A percentile compares a stretch with the other conserved stretches of the same genome.
Conservation (phyloP, 2,888 invertebrate genomes). For the Agrochola litura region DNA sequence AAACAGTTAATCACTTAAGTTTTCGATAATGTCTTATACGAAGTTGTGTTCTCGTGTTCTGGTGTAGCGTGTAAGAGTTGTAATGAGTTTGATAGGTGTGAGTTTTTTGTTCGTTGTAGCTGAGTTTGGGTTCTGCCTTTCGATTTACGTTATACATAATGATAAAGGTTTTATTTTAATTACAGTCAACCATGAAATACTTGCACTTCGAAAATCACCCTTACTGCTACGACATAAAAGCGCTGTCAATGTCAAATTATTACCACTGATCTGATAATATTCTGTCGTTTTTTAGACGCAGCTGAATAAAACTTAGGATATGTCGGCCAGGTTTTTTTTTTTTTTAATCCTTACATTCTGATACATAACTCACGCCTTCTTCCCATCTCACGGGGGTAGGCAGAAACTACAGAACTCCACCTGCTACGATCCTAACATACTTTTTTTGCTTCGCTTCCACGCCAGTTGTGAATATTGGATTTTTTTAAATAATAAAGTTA, state of each 20-base stretch:
- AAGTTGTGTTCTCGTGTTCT: slow-evolving; percentile 58
- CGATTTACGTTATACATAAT: neutral
- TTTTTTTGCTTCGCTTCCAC: too few relatives aligned
- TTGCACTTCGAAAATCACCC: neutral
- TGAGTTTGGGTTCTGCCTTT: neutral
- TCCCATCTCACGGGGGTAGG: too few relatives aligned
- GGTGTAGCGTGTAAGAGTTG: slow-evolving; percentile 51
- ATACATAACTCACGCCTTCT: too few relatives aligned
- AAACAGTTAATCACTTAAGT: slow-evolving; percentile 86
- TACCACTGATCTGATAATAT: neutral
- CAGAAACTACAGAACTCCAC: too few relatives aligned
- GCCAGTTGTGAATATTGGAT: too few relatives aligned
- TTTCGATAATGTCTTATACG: slow-evolving; percentile 80
- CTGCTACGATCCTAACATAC: too few relatives aligned
- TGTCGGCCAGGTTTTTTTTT: too few relatives aligned
- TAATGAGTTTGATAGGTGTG: slow-evolving; percentile 60
- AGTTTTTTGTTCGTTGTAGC: slow-evolving; percentile 28
- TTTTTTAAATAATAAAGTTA: neutral
- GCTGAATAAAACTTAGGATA: neutral
- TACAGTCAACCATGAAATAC: neutral
- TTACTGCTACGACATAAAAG: neutral
- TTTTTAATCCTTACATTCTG: neutral
- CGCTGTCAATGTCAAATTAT: neutral
- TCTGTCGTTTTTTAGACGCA: neutral
- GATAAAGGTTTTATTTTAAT: neutral